These are phyloP conservation scores for Brachionus koreanus DNA, from an alignment of 1,140 invertebrate genomes.

Conservation along the genomic window DNA sequence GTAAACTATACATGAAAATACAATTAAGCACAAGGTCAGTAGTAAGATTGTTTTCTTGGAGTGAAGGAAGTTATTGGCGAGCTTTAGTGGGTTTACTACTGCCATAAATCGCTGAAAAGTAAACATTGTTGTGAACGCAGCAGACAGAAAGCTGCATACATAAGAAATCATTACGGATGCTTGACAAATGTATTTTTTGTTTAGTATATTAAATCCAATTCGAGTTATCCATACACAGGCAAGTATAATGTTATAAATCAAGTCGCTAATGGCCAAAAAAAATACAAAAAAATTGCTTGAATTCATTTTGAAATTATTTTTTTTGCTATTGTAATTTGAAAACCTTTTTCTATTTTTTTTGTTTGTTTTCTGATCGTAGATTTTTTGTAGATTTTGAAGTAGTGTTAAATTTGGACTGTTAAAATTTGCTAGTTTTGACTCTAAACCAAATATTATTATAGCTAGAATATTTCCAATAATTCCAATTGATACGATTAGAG, in stretches of 20 bases:
- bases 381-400: neutral
- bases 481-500: constrained; percentile 10
- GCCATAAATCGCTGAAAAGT: constrained; percentile 44
- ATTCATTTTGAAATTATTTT: neutral
- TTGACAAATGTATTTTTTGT: constrained; percentile 31
- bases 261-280: constrained; percentile 25
- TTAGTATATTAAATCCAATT: constrained; percentile 23
- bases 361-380: neutral
- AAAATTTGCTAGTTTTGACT: neutral
- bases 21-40: neutral
- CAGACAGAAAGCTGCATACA: constrained; percentile 39
- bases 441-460: neutral
- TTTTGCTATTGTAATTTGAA: neutral
- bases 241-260: constrained; percentile 38
- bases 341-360: no score
- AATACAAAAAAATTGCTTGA: constrained; percentile 33
- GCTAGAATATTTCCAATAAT: constrained; percentile 17
- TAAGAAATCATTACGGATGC: constrained; percentile 3
- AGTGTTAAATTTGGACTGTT: neutral
- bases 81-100: neutral
- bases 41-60: neutral
- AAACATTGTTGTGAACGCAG: constrained; percentile 40
- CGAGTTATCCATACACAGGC: constrained; percentile 34
- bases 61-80: neutral
- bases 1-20: neutral